Base-by-base conservation (phyloP, 2,888 invertebrate species). In the Folsomia candida region DNA sequence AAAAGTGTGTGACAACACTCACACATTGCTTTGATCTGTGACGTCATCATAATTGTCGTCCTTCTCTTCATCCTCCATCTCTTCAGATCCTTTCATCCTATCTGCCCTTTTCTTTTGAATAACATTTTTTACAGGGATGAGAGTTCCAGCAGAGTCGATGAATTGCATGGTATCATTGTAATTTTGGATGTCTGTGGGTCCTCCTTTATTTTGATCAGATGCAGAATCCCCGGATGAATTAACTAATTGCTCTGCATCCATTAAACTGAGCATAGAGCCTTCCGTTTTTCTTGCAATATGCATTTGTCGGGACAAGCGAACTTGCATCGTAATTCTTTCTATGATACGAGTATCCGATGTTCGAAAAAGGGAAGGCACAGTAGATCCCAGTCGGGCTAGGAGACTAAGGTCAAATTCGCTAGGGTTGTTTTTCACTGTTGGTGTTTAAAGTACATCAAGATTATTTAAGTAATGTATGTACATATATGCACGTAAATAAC, bases 341-440 rank as follows among this genome's bases (percentile, higher is more conserved):
- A 64, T 4, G 18, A 37, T 9, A 47, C 26, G n/a, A 24, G 24
- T 51, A 20, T n/a, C 4, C 1, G 64, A 64, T 2, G 29, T 51
- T 29, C 9, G 37, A 24, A 64, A 64, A 24, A 64, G 25, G 6
- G 27, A 9, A n/a, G n/a, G 64, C 1, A 73, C 73, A 2, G 73
- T 70, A 22, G 65, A 68, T 18, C 70, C 73, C 3, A 70, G 51
- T 4, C 73, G 51, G 1, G 73, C 73, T 18, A 73, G 57, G 2
- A 73, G 25, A 0, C 37, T 22, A 58, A 73, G 57, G 59, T 73
- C 73, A 24, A 64, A n/a, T 6, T 73, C 68, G 4, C 65, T 65
- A n/a, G 73, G 70, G 14, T 37, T 27, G 0, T 61, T 27, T 26
- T 28, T 70, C 20, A 29, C 62, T 59, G n/a, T n/a, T 37, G 4